phyloP scores from a whole-genome alignment of 2,888 invertebrate species.

The Zele albiditarsus region DNA sequence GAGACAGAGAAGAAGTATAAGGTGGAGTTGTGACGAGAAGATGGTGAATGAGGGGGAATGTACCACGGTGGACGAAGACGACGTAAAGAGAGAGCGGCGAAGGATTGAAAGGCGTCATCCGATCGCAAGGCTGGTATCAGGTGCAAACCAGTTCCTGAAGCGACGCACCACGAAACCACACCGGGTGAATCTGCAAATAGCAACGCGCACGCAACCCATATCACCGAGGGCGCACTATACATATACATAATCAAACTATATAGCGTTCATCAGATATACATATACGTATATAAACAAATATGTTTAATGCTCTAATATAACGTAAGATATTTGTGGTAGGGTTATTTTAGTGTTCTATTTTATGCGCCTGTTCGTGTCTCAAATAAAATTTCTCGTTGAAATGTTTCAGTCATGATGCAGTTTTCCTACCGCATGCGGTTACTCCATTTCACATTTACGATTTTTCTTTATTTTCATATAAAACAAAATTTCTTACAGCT shows the following conservation, averaged over 20 bases:
- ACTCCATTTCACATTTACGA: not conserved
- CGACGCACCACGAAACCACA: conserved; percentile 51
- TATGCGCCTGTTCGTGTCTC: not conserved
- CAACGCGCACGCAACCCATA: conserved; percentile 56
- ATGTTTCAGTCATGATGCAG: not conserved
- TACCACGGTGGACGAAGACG: too few species aligned
- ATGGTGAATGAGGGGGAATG: not conserved
- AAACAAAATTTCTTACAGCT: not conserved
- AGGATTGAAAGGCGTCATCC: conserved; percentile 71
- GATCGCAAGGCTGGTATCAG: conserved; percentile 70
- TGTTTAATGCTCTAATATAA: not conserved
- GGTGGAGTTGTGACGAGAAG: not conserved
- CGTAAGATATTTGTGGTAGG: not conserved
- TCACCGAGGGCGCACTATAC: conserved; percentile 21
- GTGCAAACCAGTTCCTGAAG: conserved; percentile 70
- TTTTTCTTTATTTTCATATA: not conserved
- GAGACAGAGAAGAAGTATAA: not conserved
- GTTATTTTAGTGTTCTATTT: not conserved
- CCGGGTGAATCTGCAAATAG: conserved; percentile 60
- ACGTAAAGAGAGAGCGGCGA: conserved; percentile 14
- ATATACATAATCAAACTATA: not conserved
- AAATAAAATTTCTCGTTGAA: not conserved
- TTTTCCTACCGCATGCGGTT: not conserved
- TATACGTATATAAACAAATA: not conserved
- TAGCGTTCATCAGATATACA: not conserved